Base-by-base conservation (phyloP, 2,113 vertebrate species). In the Phylloscopus trochiloides region DNA sequence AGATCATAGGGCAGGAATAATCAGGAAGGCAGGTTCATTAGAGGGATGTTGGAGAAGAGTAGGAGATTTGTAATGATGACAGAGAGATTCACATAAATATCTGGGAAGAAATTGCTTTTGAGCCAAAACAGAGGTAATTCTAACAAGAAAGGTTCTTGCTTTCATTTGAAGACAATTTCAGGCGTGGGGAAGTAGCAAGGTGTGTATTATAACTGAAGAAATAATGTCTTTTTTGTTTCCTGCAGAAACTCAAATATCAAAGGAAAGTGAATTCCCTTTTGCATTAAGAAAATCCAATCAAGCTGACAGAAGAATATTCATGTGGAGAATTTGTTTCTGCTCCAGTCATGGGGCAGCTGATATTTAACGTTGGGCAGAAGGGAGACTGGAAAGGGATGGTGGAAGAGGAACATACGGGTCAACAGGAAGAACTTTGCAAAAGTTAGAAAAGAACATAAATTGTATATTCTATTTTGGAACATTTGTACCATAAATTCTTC, bases 301-400 rank as follows among this genome's bases (percentile, higher is more conserved):
- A 50, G 25, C 4, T 68, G 45, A 57, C 5, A 43, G 31, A 52
- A 70, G 8, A 43, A 5, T 36, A 2, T 52, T 85, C 67, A 16
- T 22, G 55, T 0, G 0, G 13, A 84, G 50, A 73, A 29, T 40
- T 42, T 71, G 2, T 28, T 86, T 81, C 32, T 52, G 10, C 7
- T 74, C 9, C 15, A 54, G 7, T 22, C 6, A 15, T 28, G 2
- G 2, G 14, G 8, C 15, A 65, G 20, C 9, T n/a, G 36, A 12
- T 55, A 31, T 43, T n/a, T 50, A 57, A 24, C 0, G 0, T 0
- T 32, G 36, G 6, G 38, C 26, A 67, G 38, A 63, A 65, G 29
- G 5, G 2, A 45, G 58, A 59, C 26, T 36, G 4, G 26, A 62
- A 72, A 79, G 4, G 3, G 3, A 14, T 15, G 7, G 9, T 57